Base-by-base conservation (phyloP, 2,888 invertebrate genomes). In the Tuta absoluta region DNA sequence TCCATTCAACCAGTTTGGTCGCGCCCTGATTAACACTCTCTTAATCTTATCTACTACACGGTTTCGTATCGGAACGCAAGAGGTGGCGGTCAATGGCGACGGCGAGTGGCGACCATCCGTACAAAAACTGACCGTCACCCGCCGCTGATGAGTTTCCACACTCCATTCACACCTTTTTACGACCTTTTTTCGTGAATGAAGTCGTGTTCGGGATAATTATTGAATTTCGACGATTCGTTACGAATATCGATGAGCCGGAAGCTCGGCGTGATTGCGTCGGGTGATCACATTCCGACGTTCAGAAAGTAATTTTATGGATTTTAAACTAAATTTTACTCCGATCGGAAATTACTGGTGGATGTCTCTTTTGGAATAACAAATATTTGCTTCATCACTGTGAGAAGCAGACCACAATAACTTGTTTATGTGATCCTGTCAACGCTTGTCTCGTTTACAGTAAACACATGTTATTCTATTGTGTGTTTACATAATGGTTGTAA, bases 191-290 rank as follows among this genome's bases (percentile, higher is more conserved):
- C 84, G 82, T 90, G 89, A 91, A 90, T 90, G 91, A 89, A 91
- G 89, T 91, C 91, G 90, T 91, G 90, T 91, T 87, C 85, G 86
- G 84, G 88, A 89, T 91, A 91, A 91, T 91, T 90, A 91, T 91
- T 90, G 86, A 91, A 90, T 90, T 90, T 91, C 85, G 81, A 85
- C 87, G 86, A 91, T 91, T 91, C 91, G 91, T 85, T 87, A 89
- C 91, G 91, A 91, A 89, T 88, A 91, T 91, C 89, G 91, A 89
- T 87, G 87, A 84, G 87, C 88, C 89, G 91, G 91, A 91, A 90
- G 90, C 89, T 84, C 71, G 81, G 85, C 84, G 81, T 83, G 86
- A 88, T 87, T 86, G 86, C 85, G 75, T 84, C 81, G 81, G 77
- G 77, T 84, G 88, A 87, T 87, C 87, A 85, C 82, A 89, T 89